Evolutionary conservation across 30 jellyfish, hydroid and myxozoan genomes (phyloP), one percentile per base, ranked within the genome.

Genomic region (Hydractinia symbiolongicarpus): DNA sequence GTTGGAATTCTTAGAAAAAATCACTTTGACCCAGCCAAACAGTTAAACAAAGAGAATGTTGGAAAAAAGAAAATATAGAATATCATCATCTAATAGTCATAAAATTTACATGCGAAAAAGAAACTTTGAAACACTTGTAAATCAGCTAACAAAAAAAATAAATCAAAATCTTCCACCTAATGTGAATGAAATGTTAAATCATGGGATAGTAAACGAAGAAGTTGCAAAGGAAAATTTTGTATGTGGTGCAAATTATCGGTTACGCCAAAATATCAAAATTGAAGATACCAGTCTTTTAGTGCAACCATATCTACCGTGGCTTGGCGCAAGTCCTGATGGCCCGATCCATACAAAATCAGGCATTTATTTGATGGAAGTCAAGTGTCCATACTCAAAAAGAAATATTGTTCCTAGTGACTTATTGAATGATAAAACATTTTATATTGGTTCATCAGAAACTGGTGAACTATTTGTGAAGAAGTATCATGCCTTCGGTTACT

Each of bases 211-310:
- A 1, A 64, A 64, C 40, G 74, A 64, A 64, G 74, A 4, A 2
- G 6, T 64, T n/a, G 74, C 74, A 8, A 64, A 64, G 4, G 74
- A 64, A 1, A 64, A 64, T 2, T 64, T 1, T 4, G 69, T 58
- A 3, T 58, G 69, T 58, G 69, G 1, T 3, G 3, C 3, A 3
- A 58, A 58, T 58, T 58, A 0, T 16, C 69, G 69, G 2, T 3
- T 11, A 3, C 3, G 3, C 17, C 55, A 74, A 40, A 66, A 62
- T n/a, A 75, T 52, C 8, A 49, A 67, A 74, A 62, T 83, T 6
- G 66, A 67, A 14, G 92, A 83, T 0, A 55, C 83, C 8, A 90
- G 92, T 62, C 5, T 83, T 17, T 73, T 83, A 30, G 84, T 83
- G 9, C 92, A 83, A 66, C 92, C 92, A 62, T 10, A 60, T 74